Evolutionary conservation across 2,797 vertebrate species (phyloP).

Genomic region (Macrochelys suwanniensis): DNA sequence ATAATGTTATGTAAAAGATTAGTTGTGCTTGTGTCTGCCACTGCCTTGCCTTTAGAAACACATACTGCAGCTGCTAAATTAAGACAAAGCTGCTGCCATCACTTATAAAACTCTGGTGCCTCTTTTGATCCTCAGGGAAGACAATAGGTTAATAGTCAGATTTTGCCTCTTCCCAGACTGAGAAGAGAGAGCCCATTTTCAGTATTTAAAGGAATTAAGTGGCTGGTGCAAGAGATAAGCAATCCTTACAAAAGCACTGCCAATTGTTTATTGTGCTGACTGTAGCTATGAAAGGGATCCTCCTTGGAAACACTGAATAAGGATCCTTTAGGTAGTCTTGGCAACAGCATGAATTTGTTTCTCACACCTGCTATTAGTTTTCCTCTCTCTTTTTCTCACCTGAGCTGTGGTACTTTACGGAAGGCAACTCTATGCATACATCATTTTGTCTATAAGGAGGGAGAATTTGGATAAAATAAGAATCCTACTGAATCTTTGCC

Average conservation of each 20-base stretch:
- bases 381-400: constrained; percentile 2
- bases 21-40: neutral
- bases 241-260: constrained; percentile 12
- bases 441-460: neutral
- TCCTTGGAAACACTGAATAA: constrained; percentile 5
- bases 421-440: neutral
- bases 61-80: neutral
- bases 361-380: constrained; percentile 17
- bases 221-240: constrained; percentile 36
- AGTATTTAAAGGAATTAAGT: constrained; percentile 57
- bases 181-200: constrained; percentile 13
- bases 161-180: constrained; percentile 19
- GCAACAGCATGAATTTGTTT: constrained; percentile 30
- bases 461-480: neutral
- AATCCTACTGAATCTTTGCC: neutral
- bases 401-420: neutral
- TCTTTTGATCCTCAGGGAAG: constrained; percentile 2
- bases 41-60: neutral
- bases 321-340: constrained; percentile 16
- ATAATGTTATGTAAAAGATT: neutral
- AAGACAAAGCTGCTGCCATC: constrained; percentile 4
- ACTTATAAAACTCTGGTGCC: neutral
- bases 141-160: neutral
- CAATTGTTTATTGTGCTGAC: constrained; percentile 31
- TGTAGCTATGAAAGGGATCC: constrained; percentile 21